These are phyloP conservation scores for Lytechinus variegatus DNA, from an alignment of 35 echinoderm and acorn worm genomes.

Conservation along the genomic window DNA sequence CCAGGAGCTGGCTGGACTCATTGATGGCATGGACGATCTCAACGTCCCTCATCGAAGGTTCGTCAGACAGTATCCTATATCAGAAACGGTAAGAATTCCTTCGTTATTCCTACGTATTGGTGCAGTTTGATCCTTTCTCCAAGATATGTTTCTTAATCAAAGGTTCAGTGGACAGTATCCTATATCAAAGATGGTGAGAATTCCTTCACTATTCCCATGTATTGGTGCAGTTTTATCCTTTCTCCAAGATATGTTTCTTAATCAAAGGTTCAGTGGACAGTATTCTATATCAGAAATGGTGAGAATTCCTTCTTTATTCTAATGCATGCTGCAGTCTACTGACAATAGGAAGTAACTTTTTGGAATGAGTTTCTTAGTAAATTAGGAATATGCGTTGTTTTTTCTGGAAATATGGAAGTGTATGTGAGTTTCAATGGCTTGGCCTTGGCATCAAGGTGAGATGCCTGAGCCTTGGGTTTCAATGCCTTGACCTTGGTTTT, in stretches of 20 bases:
- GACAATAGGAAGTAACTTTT: not conserved
- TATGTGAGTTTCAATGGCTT: no score
- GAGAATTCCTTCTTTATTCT: not conserved
- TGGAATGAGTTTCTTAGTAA: no score
- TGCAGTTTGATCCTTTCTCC: no score
- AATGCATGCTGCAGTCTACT: no score
- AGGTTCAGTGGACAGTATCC: conserved; percentile 90
- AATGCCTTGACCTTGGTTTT: no score
- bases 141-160: conserved; percentile 76
- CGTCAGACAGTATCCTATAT: conserved; percentile 88
- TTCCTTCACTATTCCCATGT: not conserved
- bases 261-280: conserved; percentile 85
- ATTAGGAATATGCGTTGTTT: no score
- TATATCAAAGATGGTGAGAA: conserved; percentile 88
- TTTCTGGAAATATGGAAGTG: no score
- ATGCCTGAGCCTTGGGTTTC: no score
- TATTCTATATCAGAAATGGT: conserved; percentile 95
- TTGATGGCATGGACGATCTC: conserved; percentile 91
- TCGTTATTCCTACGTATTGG: no score
- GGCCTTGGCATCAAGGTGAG: no score
- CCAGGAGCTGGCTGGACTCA: conserved; percentile 79
- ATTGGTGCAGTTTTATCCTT: no score
- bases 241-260: conserved; percentile 8
- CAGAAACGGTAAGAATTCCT: conserved; percentile 79
- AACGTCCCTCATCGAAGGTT: conserved; percentile 83